Base-by-base conservation (phyloP, 1,140 invertebrate species). In the Hypothenemus hampei region DNA sequence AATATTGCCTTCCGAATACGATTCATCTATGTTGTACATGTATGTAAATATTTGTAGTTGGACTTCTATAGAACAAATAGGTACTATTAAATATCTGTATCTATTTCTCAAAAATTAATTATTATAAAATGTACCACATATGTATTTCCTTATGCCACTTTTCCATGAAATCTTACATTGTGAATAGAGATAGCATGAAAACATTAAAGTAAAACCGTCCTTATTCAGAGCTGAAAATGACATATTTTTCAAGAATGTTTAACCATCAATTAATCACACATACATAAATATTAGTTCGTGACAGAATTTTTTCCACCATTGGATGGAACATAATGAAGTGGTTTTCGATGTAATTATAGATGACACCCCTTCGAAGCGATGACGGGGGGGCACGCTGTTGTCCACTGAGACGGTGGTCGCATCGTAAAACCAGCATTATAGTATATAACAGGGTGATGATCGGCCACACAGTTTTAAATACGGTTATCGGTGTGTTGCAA, bases 321-420 rank as follows among this genome's bases (percentile, higher is more conserved):
- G 23, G 35, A 55, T 48, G n/a, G 35, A 24, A 29, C 22, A 11
- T 44, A 55, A 53, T 53, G 59, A 52, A 54, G 49, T 54, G 52
- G 39, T 52, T 22, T 49, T 59, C 47, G 53, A 54, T 57, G 54
- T 62, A 62, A 62, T 62, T 51, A 62, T 57, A 62, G 57, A 59
- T 55, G 60, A 59, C 57, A 62, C 57, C 54, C 54, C 35, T n/a
- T n/a, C n/a, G n/a, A n/a, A n/a, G n/a, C n/a, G n/a, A n/a, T n/a
- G n/a, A n/a, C 49, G 23, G 15, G 19, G 20, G 23, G 22, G 43
- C 35, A 18, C 24, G 50, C 35, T n/a, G n/a, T n/a, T n/a, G n/a
- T n/a, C n/a, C n/a, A n/a, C n/a, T n/a, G n/a, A 55, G 52, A 46
- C 24, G 31, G 51, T 50, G 29, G 37, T 23, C 41, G 35, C 11